Evolutionary conservation across 2,888 invertebrate species (phyloP).

Genomic region (Scaptomyza tumidula): DNA sequence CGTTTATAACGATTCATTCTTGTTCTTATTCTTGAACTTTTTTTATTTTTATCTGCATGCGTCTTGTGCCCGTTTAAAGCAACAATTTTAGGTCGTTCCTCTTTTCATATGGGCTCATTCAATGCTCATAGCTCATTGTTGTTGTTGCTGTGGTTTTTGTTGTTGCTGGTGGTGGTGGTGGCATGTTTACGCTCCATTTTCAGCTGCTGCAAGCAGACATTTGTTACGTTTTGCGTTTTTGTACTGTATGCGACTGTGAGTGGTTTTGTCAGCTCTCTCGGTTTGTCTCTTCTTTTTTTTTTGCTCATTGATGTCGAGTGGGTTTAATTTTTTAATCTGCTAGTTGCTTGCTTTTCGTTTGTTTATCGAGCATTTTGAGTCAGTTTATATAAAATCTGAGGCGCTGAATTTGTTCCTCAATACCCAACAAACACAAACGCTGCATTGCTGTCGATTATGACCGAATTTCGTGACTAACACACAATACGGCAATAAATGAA

Average conservation of each 20-base stretch:
- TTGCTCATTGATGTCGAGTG: slow-evolving; percentile 57
- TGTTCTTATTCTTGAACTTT: not conserved
- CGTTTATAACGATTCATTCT: not conserved
- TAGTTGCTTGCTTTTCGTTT: slow-evolving; percentile 32
- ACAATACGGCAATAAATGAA: slow-evolving; percentile 10
- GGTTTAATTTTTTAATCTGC: slow-evolving; percentile 72
- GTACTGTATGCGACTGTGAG: slow-evolving; percentile 13
- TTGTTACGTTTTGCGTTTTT: slow-evolving; percentile 1
- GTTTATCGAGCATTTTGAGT: slow-evolving; percentile 10
- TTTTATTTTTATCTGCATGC: slow-evolving; percentile 37
- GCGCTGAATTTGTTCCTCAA: slow-evolving; percentile 62
- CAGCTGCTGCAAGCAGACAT: slow-evolving; percentile 18
- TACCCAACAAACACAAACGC: slow-evolving; percentile 31
- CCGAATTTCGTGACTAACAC: slow-evolving; percentile 46
- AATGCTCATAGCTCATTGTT: slow-evolving; percentile 29
- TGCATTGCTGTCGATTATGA: slow-evolving; percentile 23
- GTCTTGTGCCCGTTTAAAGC: slow-evolving; percentile 68
- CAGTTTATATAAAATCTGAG: slow-evolving; percentile 5
- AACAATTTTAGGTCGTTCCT: slow-evolving; percentile 73
- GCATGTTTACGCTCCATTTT: slow-evolving; percentile 58
- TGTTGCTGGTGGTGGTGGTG: slow-evolving; percentile 39
- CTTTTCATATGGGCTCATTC: slow-evolving; percentile 52
- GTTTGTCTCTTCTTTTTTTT: not conserved
- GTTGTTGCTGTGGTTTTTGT: slow-evolving; percentile 25
- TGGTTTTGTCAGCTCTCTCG: slow-evolving; percentile 9